Base-by-base conservation (phyloP, 2,797 vertebrate genomes). In the Vultur gryphus region DNA sequence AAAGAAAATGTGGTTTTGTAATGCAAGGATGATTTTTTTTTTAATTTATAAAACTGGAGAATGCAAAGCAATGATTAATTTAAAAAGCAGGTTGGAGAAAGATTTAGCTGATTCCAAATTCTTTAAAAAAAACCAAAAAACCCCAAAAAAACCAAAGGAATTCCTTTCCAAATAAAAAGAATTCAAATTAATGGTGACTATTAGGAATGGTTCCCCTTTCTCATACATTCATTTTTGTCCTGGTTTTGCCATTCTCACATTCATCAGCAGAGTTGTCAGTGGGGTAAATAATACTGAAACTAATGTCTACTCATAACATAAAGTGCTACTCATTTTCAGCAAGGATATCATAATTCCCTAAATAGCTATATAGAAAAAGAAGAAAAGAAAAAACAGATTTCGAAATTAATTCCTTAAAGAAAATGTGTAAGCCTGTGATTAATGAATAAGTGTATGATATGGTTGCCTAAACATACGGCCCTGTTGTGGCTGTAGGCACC, bases 1-100 rank as follows among this genome's bases (percentile, higher is more conserved):
- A 92, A 82, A 91, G 64, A 88, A 88, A 93, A 59, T 85, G 82
- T 58, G 84, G 48, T 35, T 89, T 96, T 75, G 76, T 85, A 96
- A 67, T 43, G 58, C 76, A 91, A 86, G 66, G 80, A 80, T 76
- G 29, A 80, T 29, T 83, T 92, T 89, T 89, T 62, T 66, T 64
- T 58, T 37, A 39, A 84, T 66, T 91, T 87, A 52, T 89, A 76
- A 79, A 83, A 70, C 81, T 72, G 26, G 69, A 89, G 87, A 95
- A 93, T 86, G 24, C 64, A 64, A 83, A 93, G 67, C 31, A 90
- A 93, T 65, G 64, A 64, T 85, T 95, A 80, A 75, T 88, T 81
- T 89, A 57, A 97, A 94, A 96, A 76, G 13, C 31, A 80, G 49
- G 23, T 10, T 84, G 59, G 67, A 95, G 59, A 86, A 94, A 65